Evolutionary conservation across 2,888 invertebrate species (phyloP).

Genomic region (Linnaemya tessellans): DNA sequence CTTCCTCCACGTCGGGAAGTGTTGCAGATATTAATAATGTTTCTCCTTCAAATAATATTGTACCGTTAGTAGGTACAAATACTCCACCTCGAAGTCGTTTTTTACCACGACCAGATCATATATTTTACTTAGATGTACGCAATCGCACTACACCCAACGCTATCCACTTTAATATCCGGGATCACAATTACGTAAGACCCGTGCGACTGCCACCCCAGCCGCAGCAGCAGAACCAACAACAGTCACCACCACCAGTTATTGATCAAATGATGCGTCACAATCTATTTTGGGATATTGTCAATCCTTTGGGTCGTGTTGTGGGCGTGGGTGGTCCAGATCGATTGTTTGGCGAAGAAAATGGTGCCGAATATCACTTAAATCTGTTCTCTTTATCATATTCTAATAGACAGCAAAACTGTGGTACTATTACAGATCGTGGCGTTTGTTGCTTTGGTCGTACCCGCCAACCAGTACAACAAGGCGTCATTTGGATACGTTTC

Average conservation of each 20-base stretch:
- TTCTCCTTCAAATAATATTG: conserved; percentile 35
- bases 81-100: conserved; percentile 77
- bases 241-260: conserved; percentile 72
- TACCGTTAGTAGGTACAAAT: conserved; percentile 72
- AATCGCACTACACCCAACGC: conserved; percentile 63
- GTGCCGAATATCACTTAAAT: conserved; percentile 55
- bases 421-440: conserved; percentile 81
- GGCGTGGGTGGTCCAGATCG: conserved; percentile 48
- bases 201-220: conserved; percentile 62
- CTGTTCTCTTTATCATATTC: conserved; percentile 28
- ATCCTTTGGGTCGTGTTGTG: conserved; percentile 76
- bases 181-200: conserved; percentile 65
- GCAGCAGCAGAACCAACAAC: conserved; percentile 41
- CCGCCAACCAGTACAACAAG: conserved; percentile 79
- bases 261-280: conserved; percentile 79
- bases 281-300: conserved; percentile 81
- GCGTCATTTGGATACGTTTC: conserved; percentile 82
- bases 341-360: conserved; percentile 54
- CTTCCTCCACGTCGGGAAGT: neutral
- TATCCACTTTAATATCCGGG: conserved; percentile 66
- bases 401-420: conserved; percentile 45
- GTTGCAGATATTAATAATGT: too few species aligned
- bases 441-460: conserved; percentile 82
- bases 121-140: conserved; percentile 77
- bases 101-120: conserved; percentile 77